Evolutionary conservation across 1,140 invertebrate species (phyloP), one percentile per base, ranked within the genome.

Genomic region (Zaprionus ghesquierei): DNA sequence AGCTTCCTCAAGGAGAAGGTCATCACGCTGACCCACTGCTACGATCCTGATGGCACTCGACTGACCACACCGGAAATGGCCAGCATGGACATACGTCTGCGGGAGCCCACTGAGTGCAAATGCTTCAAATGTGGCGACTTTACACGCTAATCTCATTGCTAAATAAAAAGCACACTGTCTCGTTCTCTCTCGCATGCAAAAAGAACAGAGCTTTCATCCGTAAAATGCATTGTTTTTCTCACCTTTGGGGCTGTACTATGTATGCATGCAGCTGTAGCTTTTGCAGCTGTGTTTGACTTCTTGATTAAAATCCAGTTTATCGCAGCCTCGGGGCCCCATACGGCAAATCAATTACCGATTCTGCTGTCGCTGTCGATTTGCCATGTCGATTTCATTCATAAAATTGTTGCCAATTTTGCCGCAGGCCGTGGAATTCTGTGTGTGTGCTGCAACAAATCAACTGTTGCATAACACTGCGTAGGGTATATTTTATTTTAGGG

Each of bases 51-150:
- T 92, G 97, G 97, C 1, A 93, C 96, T 4, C 94, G 96, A 77
- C 92, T 98, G 51, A 94, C 93, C 18, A 93, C 94, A 6, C 92
- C 93, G 62, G 94, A 95, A 31, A 92, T 92, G 53, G 95, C 95
- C 20, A 93, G 93, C 0, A 96, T 98, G 95, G 95, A 96, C 76
- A 94, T 98, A 13, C 96, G 95, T 78, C 92, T 98, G 41, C 94
- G 95, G 54, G 97, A 98, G 92, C 97, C 97, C 0, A 95, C 95
- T 18, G 96, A 98, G 77, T 98, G 97, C 92, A 96, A 96, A 92
- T 98, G 97, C 90, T 96, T 94, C 92, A 97, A 97, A 92, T 98
- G 97, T 91, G 96, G 96, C 69, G 95, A 95, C 79, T 95, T 94
- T 77, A 95, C 94, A 61, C 93, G 94, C 92, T 95, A 94, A 87